These are phyloP conservation scores for Coregonus sp. DNA, from an alignment of 2,797 vertebrate species.

Conservation along the genomic window DNA sequence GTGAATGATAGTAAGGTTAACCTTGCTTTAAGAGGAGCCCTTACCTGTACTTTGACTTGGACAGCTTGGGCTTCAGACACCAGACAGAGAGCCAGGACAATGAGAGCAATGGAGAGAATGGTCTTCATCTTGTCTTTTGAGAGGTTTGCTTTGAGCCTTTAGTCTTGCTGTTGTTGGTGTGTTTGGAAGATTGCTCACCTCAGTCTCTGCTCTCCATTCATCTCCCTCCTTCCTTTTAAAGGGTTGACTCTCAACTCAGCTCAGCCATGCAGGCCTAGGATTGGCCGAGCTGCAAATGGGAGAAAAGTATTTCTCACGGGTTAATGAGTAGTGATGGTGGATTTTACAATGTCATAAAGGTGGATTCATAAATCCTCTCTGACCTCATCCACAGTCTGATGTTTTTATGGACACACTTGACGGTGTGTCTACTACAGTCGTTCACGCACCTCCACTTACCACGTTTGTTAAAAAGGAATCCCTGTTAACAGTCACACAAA, in stretches of 20 bases:
- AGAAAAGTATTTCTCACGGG: slow-evolving; percentile 64
- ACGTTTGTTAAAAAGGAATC: no score
- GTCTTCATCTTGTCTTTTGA: slow-evolving; percentile 68
- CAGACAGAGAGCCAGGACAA: slow-evolving; percentile 62
- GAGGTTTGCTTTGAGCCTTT: slow-evolving; percentile 20
- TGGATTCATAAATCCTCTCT: slow-evolving; percentile 68
- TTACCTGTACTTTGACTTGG: slow-evolving; percentile 65
- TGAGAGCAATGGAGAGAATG: slow-evolving; percentile 47
- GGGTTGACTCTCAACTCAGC: background rate
- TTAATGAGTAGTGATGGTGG: slow-evolving; percentile 70
- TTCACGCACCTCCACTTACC: no score
- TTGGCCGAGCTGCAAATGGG: slow-evolving; percentile 35
- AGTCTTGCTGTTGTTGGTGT: slow-evolving; percentile 26
- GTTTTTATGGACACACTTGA: slow-evolving; percentile 39
- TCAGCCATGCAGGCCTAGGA: slow-evolving; percentile 35
- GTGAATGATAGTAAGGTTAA: background rate
- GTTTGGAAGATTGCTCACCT: slow-evolving; percentile 43
- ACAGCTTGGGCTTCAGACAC: slow-evolving; percentile 71
- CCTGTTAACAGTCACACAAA: no score
- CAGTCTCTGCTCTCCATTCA: slow-evolving; percentile 41
- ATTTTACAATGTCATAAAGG: slow-evolving; percentile 65
- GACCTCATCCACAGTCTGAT: slow-evolving; percentile 55
- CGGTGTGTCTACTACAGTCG: background rate
- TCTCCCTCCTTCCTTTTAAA: slow-evolving; percentile 65
- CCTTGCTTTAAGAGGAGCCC: slow-evolving; percentile 34